Conservation (phyloP, 2,888 invertebrate species). For the Rhingia rostrata region DNA sequence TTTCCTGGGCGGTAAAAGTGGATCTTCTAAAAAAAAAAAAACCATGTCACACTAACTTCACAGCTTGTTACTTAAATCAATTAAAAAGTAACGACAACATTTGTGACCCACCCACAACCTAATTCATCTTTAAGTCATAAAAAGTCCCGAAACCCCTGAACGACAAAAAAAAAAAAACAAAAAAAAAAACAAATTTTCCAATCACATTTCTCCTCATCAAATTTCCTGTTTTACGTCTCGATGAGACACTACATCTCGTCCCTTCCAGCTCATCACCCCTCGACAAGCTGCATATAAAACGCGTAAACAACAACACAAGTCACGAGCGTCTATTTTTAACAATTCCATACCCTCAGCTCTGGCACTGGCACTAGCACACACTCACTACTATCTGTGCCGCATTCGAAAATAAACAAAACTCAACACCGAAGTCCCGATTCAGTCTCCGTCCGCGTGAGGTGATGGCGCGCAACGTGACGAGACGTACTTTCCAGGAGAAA, state of each 20-base stretch:
- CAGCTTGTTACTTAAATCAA: too few relatives aligned
- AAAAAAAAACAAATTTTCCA: slow-evolving; percentile 13
- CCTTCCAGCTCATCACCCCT: neutral
- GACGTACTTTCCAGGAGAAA: slow-evolving; percentile 4
- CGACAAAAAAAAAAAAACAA: neutral
- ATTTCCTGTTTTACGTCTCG: slow-evolving; percentile 8
- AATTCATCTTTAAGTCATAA: neutral
- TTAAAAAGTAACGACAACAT: too few relatives aligned
- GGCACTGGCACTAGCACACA: slow-evolving; percentile 6
- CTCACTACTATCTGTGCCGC: slow-evolving; percentile 3
- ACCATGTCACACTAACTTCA: too few relatives aligned
- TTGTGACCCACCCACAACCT: neutral
- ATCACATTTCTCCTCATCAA: slow-evolving; percentile 27
- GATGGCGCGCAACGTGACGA: slow-evolving; percentile 1
- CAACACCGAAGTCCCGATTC: slow-evolving; percentile 20
- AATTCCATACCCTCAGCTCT: slow-evolving; percentile 14
- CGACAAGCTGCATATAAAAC: slow-evolving; percentile 37
- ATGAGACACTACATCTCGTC: neutral
- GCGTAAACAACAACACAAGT: slow-evolving; percentile 55
- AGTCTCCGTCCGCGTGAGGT: neutral
- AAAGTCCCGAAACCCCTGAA: slow-evolving; percentile 14
- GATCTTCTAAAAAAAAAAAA: neutral
- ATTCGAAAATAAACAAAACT: slow-evolving; percentile 63
- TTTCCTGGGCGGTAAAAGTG: too few relatives aligned
- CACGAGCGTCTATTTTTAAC: slow-evolving; percentile 55